phyloP scores from a whole-genome alignment of 2,113 vertebrate genomes.

The Cynopterus brachyotis region DNA sequence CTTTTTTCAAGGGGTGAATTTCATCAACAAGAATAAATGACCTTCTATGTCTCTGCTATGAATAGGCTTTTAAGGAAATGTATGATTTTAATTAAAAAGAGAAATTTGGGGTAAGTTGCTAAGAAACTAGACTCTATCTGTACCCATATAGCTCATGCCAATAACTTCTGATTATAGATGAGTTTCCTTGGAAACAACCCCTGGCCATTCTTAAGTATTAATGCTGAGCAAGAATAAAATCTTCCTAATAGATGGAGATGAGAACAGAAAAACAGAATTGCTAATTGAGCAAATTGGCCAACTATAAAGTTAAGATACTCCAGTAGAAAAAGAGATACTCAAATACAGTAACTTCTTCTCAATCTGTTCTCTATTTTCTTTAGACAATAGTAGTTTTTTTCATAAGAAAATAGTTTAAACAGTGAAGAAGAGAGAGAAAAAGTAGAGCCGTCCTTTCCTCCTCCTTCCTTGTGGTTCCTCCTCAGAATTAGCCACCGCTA shows the following conservation, averaged over 20 bases:
- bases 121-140: slow-evolving; percentile 77
- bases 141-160: slow-evolving; percentile 57
- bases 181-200: slow-evolving; percentile 69
- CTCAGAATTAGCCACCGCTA: not conserved
- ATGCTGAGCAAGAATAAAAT: slow-evolving; percentile 47
- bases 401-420: not conserved
- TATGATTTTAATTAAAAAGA: slow-evolving; percentile 69
- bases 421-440: not conserved
- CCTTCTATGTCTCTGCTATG: slow-evolving; percentile 48
- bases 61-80: slow-evolving; percentile 67
- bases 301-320: not conserved
- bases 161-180: slow-evolving; percentile 54
- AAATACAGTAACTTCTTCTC: not conserved
- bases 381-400: not conserved
- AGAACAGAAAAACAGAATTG: not conserved
- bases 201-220: slow-evolving; percentile 49
- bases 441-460: not conserved
- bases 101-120: slow-evolving; percentile 74
- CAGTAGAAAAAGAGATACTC: not conserved
- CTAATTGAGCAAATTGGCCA: not conserved
- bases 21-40: slow-evolving; percentile 71
- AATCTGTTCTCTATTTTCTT: not conserved
- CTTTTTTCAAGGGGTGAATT: slow-evolving; percentile 47
- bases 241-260: slow-evolving; percentile 39
- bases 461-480: rapidly evolving